Percentiles rank a stretch among this genome's conserved stretches.
Evolutionary conservation across 2,113 vertebrate species (phyloP).

Genomic region (Electrona antarctica): DNA sequence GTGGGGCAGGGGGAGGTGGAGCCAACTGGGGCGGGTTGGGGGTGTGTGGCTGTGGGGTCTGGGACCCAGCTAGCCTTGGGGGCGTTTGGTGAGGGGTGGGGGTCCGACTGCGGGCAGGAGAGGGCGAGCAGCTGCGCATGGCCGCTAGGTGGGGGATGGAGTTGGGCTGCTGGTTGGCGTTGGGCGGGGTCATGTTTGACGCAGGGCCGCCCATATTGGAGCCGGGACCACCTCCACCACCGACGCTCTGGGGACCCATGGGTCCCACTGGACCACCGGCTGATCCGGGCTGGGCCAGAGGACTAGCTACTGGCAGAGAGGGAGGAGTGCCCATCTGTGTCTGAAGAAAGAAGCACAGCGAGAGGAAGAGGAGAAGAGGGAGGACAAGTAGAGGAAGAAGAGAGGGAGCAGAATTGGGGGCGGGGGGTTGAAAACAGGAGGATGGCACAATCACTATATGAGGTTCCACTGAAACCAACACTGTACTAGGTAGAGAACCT

Average conservation of each 20-base stretch:
- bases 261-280: conserved; percentile 78
- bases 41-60: conserved; percentile 90
- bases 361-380: background rate
- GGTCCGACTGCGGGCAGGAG: conserved; percentile 93
- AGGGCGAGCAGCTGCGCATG: conserved; percentile 92
- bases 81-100: conserved; percentile 95
- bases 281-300: conserved; percentile 83
- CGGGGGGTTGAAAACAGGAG: too few species aligned
- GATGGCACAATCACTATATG: too few species aligned
- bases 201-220: conserved; percentile 52
- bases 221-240: conserved; percentile 56
- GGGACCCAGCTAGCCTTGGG: conserved; percentile 84
- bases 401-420: too few species aligned
- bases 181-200: conserved; percentile 68
- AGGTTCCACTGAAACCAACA: too few species aligned
- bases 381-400: background rate
- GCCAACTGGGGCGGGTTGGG: conserved; percentile 86
- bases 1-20: conserved; percentile 73
- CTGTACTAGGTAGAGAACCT: too few species aligned
- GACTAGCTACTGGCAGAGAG: conserved; percentile 88
- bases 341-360: conserved; percentile 56
- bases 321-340: conserved; percentile 88
- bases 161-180: conserved; percentile 71
- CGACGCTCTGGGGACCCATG: conserved; percentile 71
- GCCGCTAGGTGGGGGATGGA: conserved; percentile 86